phyloP scores from a whole-genome alignment of 2,888 invertebrate species.

The Mechanitis mazaeus region DNA sequence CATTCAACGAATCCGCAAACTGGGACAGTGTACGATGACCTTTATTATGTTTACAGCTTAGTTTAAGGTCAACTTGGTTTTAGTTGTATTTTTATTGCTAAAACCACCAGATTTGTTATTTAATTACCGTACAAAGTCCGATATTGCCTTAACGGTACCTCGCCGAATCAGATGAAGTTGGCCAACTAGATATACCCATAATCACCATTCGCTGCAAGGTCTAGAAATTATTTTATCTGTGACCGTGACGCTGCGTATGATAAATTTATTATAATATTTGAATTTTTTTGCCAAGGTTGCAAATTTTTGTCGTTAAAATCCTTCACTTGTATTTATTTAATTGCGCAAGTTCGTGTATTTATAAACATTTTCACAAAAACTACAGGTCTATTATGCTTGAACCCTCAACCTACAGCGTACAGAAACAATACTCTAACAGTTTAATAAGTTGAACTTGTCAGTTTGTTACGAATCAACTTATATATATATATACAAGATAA shows the following conservation, averaged over 20 bases:
- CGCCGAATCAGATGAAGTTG: constrained; percentile 19
- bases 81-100: constrained; percentile 44
- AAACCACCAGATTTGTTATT: constrained; percentile 48
- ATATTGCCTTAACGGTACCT: constrained; percentile 33
- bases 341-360: too few relatives aligned
- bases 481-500: constrained; percentile 15
- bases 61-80: constrained; percentile 63
- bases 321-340: too few relatives aligned
- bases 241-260: constrained; percentile 19
- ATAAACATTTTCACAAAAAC: too few relatives aligned
- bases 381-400: too few relatives aligned
- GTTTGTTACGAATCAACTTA: background rate
- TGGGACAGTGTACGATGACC: constrained; percentile 69
- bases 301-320: too few relatives aligned
- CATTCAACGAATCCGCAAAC: constrained; percentile 59
- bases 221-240: constrained; percentile 18
- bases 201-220: constrained; percentile 20
- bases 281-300: background rate
- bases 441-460: background rate
- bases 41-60: constrained; percentile 59
- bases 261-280: constrained; percentile 3
- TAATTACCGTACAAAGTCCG: constrained; percentile 43
- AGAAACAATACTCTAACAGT: background rate
- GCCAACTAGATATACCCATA: constrained; percentile 23
- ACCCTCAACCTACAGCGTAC: too few relatives aligned